Percentiles rank a stretch among this genome's conserved stretches.
phyloP scores from a whole-genome alignment of 2,888 invertebrate species.

The Standfussiana lucernea region DNA sequence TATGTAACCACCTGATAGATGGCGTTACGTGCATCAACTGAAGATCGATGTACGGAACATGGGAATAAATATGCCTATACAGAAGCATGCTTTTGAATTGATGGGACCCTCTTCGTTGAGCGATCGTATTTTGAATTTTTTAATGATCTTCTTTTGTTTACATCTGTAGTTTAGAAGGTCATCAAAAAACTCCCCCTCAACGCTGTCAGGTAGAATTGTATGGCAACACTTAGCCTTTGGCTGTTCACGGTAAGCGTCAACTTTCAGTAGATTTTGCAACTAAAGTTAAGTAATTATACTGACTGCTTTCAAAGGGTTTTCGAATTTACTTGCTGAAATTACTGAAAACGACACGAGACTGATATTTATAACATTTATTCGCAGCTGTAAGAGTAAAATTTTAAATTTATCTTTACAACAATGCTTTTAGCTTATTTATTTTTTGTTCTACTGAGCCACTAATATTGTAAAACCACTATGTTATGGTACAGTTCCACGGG shows the following conservation, averaged over 20 bases:
- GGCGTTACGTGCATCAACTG: constrained; percentile 67
- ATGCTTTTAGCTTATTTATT: constrained; percentile 21
- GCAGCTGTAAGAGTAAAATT: not conserved
- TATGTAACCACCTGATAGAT: constrained; percentile 69
- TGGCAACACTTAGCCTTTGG: too few relatives aligned
- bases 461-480: not conserved
- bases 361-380: not conserved
- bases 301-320: not conserved
- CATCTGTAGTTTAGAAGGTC: not conserved
- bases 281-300: too few relatives aligned
- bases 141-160: not conserved
- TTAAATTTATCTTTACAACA: not conserved
- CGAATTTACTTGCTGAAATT: not conserved
- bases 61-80: constrained; percentile 40
- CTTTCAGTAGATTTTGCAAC: too few relatives aligned
- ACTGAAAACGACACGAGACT: not conserved
- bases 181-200: too few relatives aligned
- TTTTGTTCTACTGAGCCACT: constrained; percentile 2
- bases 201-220: too few relatives aligned
- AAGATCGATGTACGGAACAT: constrained; percentile 60
- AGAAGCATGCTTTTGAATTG: constrained; percentile 20
- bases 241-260: too few relatives aligned
- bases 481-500: constrained; percentile 3
- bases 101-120: constrained; percentile 20
- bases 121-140: constrained; percentile 9